Evolutionary conservation across 2,797 vertebrate species (phyloP).

Genomic region (Podargus strigoides): DNA sequence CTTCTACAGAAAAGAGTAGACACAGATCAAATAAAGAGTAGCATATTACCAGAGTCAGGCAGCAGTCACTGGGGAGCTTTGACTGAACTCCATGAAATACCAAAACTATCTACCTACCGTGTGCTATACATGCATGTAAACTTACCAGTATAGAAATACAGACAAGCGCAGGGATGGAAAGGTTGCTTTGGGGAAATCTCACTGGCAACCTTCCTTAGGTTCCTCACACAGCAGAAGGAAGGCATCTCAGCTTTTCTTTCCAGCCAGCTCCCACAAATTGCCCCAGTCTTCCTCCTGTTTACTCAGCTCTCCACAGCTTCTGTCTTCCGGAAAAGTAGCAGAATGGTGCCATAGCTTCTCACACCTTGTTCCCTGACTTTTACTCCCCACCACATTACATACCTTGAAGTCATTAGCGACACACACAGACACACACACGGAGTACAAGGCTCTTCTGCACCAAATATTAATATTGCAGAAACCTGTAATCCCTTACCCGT

Average conservation of each 20-base stretch:
- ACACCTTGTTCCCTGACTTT: neutral
- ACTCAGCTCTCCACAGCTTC: neutral
- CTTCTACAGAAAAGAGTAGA: neutral
- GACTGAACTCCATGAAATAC: neutral
- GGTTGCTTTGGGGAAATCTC: neutral
- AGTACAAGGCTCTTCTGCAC: neutral
- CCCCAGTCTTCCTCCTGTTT: neutral
- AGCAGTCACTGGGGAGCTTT: neutral
- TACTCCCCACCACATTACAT: neutral
- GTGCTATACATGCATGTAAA: neutral
- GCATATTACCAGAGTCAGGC: neutral
- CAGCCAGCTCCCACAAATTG: neutral
- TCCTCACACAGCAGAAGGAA: neutral
- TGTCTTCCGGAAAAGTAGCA: neutral
- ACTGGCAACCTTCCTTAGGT: neutral
- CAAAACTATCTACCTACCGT: accelerated
- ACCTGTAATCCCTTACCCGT: neutral
- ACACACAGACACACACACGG: accelerated
- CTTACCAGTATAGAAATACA: neutral
- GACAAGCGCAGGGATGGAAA: neutral
- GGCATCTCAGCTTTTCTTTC: neutral
- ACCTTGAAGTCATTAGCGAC: neutral
- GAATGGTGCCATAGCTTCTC: neutral
- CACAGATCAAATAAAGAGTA: neutral
- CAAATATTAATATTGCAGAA: neutral